Conservation (phyloP, 2,113 vertebrate genomes). For the Prolemur simus region DNA sequence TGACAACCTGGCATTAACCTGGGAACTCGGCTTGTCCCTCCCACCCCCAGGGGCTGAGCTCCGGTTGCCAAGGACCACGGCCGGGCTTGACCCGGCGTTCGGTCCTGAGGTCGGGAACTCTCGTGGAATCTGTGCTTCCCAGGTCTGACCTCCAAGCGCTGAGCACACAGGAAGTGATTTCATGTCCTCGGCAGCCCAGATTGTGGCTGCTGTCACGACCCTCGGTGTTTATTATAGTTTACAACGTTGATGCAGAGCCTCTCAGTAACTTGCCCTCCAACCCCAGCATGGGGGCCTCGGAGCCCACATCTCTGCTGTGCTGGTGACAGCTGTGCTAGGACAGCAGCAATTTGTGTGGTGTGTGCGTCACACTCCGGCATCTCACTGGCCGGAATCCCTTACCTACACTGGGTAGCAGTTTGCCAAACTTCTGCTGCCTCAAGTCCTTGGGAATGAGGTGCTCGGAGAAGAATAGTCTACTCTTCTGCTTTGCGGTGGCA, state of each 20-base stretch:
- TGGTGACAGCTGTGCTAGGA: too few species aligned
- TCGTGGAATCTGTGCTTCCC: too few species aligned
- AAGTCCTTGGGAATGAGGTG: not conserved
- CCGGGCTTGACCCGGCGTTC: rapidly evolving
- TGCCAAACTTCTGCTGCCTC: not conserved
- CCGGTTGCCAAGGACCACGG: rapidly evolving
- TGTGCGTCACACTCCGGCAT: rapidly evolving
- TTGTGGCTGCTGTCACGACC: rapidly evolving
- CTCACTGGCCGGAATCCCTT: not conserved
- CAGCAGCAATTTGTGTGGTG: not conserved
- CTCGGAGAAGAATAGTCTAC: rapidly evolving
- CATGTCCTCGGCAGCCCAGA: rapidly evolving
- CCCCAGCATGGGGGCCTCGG: rapidly evolving
- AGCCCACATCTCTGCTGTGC: not conserved
- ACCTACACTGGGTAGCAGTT: not conserved
- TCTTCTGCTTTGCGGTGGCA: rapidly evolving
- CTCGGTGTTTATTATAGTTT: rapidly evolving
- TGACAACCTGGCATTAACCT: too few species aligned
- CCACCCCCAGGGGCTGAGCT: not conserved
- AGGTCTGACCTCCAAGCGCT: rapidly evolving
- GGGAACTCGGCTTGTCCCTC: not conserved
- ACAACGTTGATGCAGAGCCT: rapidly evolving
- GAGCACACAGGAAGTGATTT: rapidly evolving
- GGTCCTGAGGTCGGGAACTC: rapidly evolving
- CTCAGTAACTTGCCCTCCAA: not conserved